Conservation (phyloP, 2,113 vertebrate genomes). For the Tachysurus vachellii region DNA sequence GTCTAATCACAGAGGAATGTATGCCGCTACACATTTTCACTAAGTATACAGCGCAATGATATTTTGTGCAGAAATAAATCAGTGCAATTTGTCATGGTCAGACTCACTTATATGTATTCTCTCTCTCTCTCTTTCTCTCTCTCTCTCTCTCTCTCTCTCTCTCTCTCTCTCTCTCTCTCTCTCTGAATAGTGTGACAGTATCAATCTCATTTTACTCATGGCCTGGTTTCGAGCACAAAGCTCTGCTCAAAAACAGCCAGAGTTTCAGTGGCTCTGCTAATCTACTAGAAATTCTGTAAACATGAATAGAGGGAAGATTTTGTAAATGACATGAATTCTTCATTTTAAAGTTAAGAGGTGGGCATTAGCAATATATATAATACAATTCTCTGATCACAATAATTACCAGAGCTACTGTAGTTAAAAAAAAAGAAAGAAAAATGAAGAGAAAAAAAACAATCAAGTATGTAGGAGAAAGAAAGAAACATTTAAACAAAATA, state of each 20-base stretch:
- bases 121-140: not conserved
- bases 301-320: not conserved
- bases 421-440: not conserved
- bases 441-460: not conserved
- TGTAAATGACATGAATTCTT: not conserved
- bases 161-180: not conserved
- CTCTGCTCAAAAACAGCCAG: not conserved
- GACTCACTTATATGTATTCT: constrained; percentile 15
- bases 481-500: not conserved
- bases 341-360: not conserved
- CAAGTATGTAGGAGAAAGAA: not conserved
- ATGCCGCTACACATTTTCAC: not conserved
- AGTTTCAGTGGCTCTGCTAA: not conserved
- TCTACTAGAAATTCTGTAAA: not conserved
- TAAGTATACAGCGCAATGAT: constrained; percentile 38
- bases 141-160: not conserved
- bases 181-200: not conserved
- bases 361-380: not conserved
- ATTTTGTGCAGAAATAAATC: constrained; percentile 46
- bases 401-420: not conserved
- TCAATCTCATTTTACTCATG: not conserved
- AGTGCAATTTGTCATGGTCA: constrained; percentile 39
- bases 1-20: constrained; percentile 48
- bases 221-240: constrained; percentile 2
- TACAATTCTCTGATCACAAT: not conserved